Conservation (phyloP, 2,113 vertebrate species). For the Polyodon spathula region DNA sequence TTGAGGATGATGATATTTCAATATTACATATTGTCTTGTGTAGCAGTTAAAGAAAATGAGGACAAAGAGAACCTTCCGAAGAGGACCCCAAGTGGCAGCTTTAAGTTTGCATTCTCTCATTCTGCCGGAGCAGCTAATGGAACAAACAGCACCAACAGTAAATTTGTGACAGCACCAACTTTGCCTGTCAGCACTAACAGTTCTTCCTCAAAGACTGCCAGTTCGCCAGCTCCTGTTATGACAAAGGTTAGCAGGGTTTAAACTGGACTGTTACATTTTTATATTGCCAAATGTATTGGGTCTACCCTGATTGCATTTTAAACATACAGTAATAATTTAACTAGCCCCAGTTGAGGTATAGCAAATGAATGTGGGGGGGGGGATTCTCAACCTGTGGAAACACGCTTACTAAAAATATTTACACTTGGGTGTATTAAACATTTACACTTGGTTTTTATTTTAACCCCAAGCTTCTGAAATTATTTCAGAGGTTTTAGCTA, state of each 20-base stretch:
- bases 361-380: no score
- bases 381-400: no score
- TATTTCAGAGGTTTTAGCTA: no score
- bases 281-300: no score
- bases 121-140: constrained; percentile 73
- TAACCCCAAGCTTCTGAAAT: no score
- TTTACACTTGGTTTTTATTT: no score
- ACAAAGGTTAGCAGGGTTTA: constrained; percentile 50
- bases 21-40: neutral
- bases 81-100: constrained; percentile 57
- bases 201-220: constrained; percentile 72
- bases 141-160: constrained; percentile 73
- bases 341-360: no score
- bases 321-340: no score
- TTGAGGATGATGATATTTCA: no score
- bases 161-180: constrained; percentile 67
- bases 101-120: constrained; percentile 70
- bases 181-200: constrained; percentile 68
- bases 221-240: constrained; percentile 61
- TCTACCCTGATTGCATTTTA: no score
- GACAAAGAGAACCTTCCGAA: constrained; percentile 71
- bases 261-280: neutral
- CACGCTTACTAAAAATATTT: no score
- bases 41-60: constrained; percentile 71
- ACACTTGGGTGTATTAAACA: no score